Evolutionary conservation across 2,113 vertebrate genomes (phyloP).

Genomic region (Ceyx margarethae): DNA sequence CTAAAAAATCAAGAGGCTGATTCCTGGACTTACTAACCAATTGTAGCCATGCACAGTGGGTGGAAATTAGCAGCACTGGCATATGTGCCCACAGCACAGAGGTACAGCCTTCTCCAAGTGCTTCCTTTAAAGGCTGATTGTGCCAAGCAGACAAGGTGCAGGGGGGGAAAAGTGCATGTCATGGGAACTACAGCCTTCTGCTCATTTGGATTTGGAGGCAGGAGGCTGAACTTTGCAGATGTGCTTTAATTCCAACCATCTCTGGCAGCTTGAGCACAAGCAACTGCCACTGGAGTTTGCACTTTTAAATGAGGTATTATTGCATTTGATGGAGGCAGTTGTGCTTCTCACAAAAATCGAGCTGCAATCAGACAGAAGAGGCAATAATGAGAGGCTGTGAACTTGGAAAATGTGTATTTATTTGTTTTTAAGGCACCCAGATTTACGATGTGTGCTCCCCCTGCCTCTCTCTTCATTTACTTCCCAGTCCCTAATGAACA

Average conservation of each 20-base stretch:
- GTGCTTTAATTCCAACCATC: conserved; percentile 11
- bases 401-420: background rate
- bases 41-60: background rate
- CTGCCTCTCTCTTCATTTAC: conserved; percentile 20
- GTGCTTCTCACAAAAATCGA: background rate
- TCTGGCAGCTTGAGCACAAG: background rate
- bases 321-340: conserved; percentile 9
- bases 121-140: background rate
- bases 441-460: background rate
- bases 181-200: background rate
- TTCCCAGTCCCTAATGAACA: conserved; percentile 36
- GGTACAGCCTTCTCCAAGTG: background rate
- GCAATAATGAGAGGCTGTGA: conserved; percentile 32
- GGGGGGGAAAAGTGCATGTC: conserved; percentile 14
- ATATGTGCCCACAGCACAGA: background rate
- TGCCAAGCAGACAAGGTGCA: background rate
- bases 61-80: background rate
- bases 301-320: conserved; percentile 10
- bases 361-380: conserved; percentile 36
- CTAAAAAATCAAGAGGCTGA: background rate
- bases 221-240: conserved; percentile 7
- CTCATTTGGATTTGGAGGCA: background rate
- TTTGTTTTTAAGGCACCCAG: background rate
- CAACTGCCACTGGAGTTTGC: background rate
- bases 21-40: background rate